phyloP scores from a whole-genome alignment of 1,140 invertebrate genomes.

The Drosophila athabasca region DNA sequence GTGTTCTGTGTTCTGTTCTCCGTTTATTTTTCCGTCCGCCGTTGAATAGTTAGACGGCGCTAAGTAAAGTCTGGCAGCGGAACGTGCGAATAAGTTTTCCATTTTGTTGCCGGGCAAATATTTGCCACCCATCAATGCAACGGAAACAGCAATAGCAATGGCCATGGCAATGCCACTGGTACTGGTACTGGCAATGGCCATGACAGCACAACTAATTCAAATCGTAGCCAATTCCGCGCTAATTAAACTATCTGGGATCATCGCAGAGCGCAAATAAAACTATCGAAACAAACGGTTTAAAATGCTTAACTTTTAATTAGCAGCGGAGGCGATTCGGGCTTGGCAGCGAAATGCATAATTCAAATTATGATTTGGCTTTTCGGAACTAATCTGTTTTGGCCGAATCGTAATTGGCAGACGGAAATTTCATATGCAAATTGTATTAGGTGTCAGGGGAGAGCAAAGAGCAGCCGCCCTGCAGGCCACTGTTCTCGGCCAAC shows the following conservation, averaged over 20 bases:
- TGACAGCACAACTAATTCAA: conserved; percentile 19
- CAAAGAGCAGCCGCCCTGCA: conserved; percentile 3
- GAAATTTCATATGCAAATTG: conserved; percentile 57
- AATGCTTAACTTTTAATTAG: conserved; percentile 59
- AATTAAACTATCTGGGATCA: conserved; percentile 36
- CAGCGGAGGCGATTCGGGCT: conserved; percentile 6
- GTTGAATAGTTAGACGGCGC: conserved; percentile 62
- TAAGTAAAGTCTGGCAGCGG: conserved; percentile 67
- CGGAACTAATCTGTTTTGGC: conserved; percentile 60
- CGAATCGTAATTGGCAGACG: conserved; percentile 61
- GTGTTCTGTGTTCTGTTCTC: conserved; percentile 20
- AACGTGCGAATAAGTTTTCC: conserved; percentile 72
- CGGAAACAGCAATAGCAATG: conserved; percentile 7
- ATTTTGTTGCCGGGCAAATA: conserved; percentile 63
- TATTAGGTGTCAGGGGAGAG: conserved; percentile 48
- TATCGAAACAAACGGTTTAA: conserved; percentile 31
- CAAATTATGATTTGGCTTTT: conserved; percentile 72
- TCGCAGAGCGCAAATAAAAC: conserved; percentile 28
- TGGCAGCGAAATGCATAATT: conserved; percentile 59
- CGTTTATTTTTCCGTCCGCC: conserved; percentile 32
- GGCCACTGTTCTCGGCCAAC: neutral
- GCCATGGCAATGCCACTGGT: too few relatives aligned
- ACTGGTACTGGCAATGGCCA: neutral
- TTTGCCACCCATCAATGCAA: conserved; percentile 37
- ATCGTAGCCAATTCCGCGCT: conserved; percentile 28